phyloP scores from a whole-genome alignment of 2,113 vertebrate genomes.

The Puntigrus tetrazona region DNA sequence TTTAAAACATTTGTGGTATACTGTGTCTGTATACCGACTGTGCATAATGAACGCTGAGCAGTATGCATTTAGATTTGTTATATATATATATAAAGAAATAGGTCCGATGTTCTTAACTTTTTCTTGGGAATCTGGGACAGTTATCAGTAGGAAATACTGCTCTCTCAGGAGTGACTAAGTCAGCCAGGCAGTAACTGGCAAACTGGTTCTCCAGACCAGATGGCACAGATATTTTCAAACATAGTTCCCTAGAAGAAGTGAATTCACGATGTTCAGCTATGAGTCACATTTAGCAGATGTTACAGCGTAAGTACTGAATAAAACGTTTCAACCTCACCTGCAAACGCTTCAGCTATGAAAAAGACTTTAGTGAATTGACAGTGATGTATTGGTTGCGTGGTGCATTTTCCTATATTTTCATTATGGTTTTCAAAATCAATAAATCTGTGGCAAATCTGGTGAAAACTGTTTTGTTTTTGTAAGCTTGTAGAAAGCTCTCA shows the following conservation, averaged over 20 bases:
- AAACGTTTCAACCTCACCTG: not conserved
- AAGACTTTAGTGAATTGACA: not conserved
- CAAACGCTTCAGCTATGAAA: not conserved
- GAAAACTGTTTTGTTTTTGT: not conserved
- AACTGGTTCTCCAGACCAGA: conserved; percentile 11
- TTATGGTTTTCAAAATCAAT: not conserved
- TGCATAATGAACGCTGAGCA: too few species aligned
- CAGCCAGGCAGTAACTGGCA: conserved; percentile 21
- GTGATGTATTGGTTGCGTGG: not conserved
- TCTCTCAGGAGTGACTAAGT: conserved; percentile 10
- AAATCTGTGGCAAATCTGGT: not conserved
- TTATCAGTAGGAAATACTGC: not conserved
- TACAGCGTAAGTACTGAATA: not conserved
- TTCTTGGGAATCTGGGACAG: conserved; percentile 16
- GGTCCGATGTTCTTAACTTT: not conserved
- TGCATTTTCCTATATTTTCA: not conserved
- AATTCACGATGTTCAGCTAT: conserved; percentile 17
- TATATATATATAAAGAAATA: too few species aligned
- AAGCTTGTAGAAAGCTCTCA: not conserved
- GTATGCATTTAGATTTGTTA: too few species aligned
- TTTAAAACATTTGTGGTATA: too few species aligned
- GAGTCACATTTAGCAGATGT: conserved; percentile 19
- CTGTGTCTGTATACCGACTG: too few species aligned
- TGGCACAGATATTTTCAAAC: conserved; percentile 3
- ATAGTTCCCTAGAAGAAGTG: conserved; percentile 9